These are phyloP conservation scores for Macrotrachela quadricornifera DNA, from an alignment of 1,140 invertebrate genomes.

Conservation along the genomic window DNA sequence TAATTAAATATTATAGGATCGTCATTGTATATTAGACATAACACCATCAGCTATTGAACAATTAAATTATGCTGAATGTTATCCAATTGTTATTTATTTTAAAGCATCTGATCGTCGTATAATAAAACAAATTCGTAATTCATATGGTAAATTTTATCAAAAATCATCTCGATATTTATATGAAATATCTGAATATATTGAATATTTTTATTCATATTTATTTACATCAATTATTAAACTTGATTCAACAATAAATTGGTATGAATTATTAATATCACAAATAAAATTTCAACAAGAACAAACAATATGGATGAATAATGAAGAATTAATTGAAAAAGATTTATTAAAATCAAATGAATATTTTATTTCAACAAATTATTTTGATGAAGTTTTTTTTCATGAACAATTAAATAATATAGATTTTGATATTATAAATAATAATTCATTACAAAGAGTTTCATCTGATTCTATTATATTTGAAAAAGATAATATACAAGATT, in stretches of 20 bases:
- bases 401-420: no score
- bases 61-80: constrained; percentile 89
- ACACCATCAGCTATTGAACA: constrained; percentile 87
- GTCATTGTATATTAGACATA: constrained; percentile 82
- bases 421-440: no score
- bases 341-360: no score
- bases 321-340: no score
- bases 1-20: no score
- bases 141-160: constrained; percentile 53
- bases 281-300: constrained; percentile 78
- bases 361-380: no score
- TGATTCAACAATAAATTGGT: constrained; percentile 64
- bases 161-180: constrained; percentile 83
- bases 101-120: constrained; percentile 79
- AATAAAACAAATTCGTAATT: constrained; percentile 70
- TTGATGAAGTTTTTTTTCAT: no score
- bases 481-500: no score
- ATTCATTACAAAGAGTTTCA: no score
- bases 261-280: constrained; percentile 65
- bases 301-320: constrained; percentile 57
- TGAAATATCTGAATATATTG: constrained; percentile 80
- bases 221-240: constrained; percentile 62
- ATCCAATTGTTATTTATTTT: constrained; percentile 86
- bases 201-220: constrained; percentile 79
- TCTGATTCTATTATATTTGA: no score